Evolutionary conservation across 2,888 invertebrate genomes (phyloP), one percentile per base, ranked within the genome.

Genomic region (Drosophila mayaguana): DNA sequence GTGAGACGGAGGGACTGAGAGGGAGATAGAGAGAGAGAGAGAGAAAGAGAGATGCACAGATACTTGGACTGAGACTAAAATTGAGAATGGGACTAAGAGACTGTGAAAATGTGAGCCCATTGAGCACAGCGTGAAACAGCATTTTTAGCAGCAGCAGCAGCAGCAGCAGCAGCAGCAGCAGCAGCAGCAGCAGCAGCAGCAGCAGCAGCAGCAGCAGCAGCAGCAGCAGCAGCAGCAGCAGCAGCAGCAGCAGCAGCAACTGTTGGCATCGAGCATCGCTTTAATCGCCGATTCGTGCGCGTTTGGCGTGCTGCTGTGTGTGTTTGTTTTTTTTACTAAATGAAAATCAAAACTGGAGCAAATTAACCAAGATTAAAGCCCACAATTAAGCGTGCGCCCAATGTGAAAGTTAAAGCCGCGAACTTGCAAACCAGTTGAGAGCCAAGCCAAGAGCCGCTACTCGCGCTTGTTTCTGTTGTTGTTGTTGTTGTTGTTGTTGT

Each of bases 291-390:
- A 9, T 76, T 76, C 78, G 78, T 78, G 80, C 20, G 54, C 68
- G 76, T 51, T 60, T 69, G 64, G 65, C 67, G 59, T 73, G 67
- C 64, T 43, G 25, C 3, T 50, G 63, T 40, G 28, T 28, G 28
- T 64, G 55, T 62, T 75, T 25, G 7, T 55, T 55, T 32, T 42
- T 55, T 55, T n/a, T 55, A 63, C 57, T 64, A 74, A 78, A 80
- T 80, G 64, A 78, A 77, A 64, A 83, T 79, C 65, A 75, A 86
- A 86, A 89, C 80, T 86, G 75, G 85, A 86, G 85, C 85, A 86
- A 89, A 87, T 89, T 88, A 88, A 75, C 73, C 88, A 76, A 84
- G 88, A 82, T 82, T 78, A 67, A 84, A 82, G 85, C 80, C 75
- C 84, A 87, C 88, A 89, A 86, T 86, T 88, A 89, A 80, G 72